Base-by-base conservation (phyloP, 1,140 invertebrate genomes). In the Leptoteleia sp. region DNA sequence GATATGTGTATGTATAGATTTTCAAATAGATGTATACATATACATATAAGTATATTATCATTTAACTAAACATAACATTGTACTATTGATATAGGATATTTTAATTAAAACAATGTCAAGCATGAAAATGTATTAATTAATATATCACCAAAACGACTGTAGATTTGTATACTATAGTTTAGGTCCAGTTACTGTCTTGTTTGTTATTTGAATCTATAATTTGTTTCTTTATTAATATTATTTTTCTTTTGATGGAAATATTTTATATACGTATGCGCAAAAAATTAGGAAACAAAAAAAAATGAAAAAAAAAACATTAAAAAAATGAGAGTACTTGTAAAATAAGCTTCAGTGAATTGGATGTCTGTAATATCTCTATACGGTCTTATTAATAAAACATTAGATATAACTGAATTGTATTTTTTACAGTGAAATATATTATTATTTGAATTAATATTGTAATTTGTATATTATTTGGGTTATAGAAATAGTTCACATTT, bases 51-150 rank as follows among this genome's bases (percentile, higher is more conserved):
- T 8, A 7, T 48, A 43, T 54, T 27, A 1, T 38, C 22, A 48
- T 38, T 42, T 71, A 77, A 67, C 76, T 72, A 77, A 80, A 78
- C 68, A 42, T 72, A 68, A 57, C 62, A 73, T 78, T 73, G 78
- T 76, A 79, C 76, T 73, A 80, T 78, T 68, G 27, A 62, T 55
- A 62, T 62, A 25, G 3, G 16, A 68, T 76, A 62, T 76, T 76
- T 76, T 76, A 76, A 64, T 59, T 64, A 57, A 76, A 76, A 33
- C 31, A 59, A 11, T 61, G 52, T 65, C 71, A 57, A 42, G 29
- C 27, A 47, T 55, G 22, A 62, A 43, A 3, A 38, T 47, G 47
- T 55, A 55, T 62, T 68, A 9, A 8, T 45, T 61, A 38, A 61
- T 61, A 17, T 50, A 42, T 45, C 37, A 43, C 29, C 22, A 64